Base-by-base conservation (phyloP, 2,797 vertebrate genomes). In the Rhodeus uyekii region DNA sequence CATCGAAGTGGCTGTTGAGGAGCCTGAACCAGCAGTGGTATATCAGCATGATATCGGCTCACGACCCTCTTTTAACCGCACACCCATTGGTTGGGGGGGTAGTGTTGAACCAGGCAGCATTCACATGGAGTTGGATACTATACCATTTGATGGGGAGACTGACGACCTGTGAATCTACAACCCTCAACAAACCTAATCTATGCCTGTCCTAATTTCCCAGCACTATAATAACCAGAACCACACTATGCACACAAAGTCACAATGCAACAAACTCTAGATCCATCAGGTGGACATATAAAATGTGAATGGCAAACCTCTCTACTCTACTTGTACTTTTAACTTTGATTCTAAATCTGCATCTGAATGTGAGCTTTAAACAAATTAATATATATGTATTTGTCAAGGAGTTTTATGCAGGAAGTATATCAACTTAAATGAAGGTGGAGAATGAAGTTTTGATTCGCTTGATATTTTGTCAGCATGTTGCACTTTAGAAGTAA, bases 61-160 rank as follows among this genome's bases (percentile, higher is more conserved):
- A 83, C 95, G 98, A 88, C 98, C 97, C 87, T 98, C 96, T 86
- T 99, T 99, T 91, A 99, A 99, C 92, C 96, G 97, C 91, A 99
- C 98, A 88, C 98, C 98, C 60, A 97, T 99, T 80, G 97, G 97
- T 78, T 99, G 98, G 98, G 92, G 96, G 93, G 93, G 96, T 86
- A 97, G 95, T 50, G 93, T 91, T 69, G 98, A 99, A 79, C 92
- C 93, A 72, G 92, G 92, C 48, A 95, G 95, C 91, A 95, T 97
- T 90, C 95, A 90, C 6, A 94, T 96, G 91, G 94, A 97, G 78
- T 81, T 95, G 67, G 93, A 95, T 75, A 91, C 89, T 48, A 93
- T 97, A 88, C 96, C 96, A 71, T 90, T 95, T 7, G 96, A 96
- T 80, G 97, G 95, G 87, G 98, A 99, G 94, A 99, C 98, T 27